Evolutionary conservation across 2,888 invertebrate species (phyloP).

Genomic region (Sisyra terminalis): DNA sequence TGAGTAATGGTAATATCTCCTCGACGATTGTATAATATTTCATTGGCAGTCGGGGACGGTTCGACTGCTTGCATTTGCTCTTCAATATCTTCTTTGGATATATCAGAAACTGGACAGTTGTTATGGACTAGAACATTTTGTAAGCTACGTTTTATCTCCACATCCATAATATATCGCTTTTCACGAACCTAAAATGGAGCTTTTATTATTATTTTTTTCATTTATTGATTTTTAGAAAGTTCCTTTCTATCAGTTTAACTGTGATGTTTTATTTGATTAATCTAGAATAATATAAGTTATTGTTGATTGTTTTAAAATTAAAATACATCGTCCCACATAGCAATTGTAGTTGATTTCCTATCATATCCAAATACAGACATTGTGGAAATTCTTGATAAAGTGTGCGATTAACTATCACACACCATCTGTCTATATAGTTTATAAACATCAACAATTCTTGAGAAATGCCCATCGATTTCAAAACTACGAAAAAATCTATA

Average conservation of each 20-base stretch:
- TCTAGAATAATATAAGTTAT: too few species aligned
- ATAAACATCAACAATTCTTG: too few species aligned
- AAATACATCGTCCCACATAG: background rate
- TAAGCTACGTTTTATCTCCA: slow-evolving; percentile 32
- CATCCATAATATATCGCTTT: slow-evolving; percentile 36
- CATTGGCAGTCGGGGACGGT: slow-evolving; percentile 23
- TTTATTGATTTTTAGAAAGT: too few species aligned
- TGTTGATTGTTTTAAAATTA: background rate
- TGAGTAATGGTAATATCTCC: slow-evolving; percentile 50
- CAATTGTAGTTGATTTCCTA: too few species aligned
- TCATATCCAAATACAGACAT: too few species aligned
- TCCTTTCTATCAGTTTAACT: too few species aligned
- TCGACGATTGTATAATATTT: slow-evolving; percentile 27
- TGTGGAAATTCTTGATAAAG: too few species aligned
- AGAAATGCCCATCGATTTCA: too few species aligned
- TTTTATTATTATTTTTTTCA: background rate
- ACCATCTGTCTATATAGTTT: too few species aligned
- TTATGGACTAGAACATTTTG: slow-evolving; percentile 32
- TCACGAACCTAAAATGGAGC: slow-evolving; percentile 35
- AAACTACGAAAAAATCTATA: too few species aligned
- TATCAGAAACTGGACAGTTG: slow-evolving; percentile 27
- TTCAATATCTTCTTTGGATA: slow-evolving; percentile 25
- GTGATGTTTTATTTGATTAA: too few species aligned
- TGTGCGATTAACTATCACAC: too few species aligned
- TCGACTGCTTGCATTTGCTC: slow-evolving; percentile 25